Conservation (phyloP, 2,113 vertebrate species). For the Eidolon helvum region DNA sequence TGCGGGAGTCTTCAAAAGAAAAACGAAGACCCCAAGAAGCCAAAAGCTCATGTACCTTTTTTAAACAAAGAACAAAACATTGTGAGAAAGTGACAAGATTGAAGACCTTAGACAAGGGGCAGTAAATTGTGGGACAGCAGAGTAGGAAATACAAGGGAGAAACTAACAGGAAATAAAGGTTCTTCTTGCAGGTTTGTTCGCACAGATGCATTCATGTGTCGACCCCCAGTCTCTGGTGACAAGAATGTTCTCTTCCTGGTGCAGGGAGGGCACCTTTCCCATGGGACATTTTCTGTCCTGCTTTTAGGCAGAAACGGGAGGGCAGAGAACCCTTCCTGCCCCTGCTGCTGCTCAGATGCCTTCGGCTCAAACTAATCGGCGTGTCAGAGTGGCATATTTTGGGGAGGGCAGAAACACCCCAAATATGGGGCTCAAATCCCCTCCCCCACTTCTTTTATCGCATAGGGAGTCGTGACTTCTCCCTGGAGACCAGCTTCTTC, state of each 20-base stretch:
- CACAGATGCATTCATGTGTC: rapidly evolving
- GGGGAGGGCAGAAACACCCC: background rate
- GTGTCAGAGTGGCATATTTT: rapidly evolving
- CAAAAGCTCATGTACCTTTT: background rate
- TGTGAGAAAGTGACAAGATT: background rate
- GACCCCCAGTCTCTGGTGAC: rapidly evolving
- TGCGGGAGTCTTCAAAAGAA: background rate
- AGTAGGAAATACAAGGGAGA: rapidly evolving
- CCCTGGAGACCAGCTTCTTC: no score
- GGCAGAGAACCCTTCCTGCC: background rate
- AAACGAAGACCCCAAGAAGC: background rate
- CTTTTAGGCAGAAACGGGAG: background rate
- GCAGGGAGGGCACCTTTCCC: background rate
- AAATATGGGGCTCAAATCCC: no score
- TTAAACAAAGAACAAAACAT: background rate
- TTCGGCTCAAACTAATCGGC: background rate
- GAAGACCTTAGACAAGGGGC: rapidly evolving
- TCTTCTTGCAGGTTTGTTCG: background rate
- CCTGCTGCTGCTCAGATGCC: background rate
- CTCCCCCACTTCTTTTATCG: background rate
- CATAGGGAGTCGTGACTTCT: rapidly evolving
- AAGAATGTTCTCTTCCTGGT: no score
- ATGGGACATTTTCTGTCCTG: background rate
- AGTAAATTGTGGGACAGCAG: background rate
- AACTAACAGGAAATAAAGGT: background rate